phyloP scores from a whole-genome alignment of 2,888 invertebrate genomes.

The Subacronicta megacephala region DNA sequence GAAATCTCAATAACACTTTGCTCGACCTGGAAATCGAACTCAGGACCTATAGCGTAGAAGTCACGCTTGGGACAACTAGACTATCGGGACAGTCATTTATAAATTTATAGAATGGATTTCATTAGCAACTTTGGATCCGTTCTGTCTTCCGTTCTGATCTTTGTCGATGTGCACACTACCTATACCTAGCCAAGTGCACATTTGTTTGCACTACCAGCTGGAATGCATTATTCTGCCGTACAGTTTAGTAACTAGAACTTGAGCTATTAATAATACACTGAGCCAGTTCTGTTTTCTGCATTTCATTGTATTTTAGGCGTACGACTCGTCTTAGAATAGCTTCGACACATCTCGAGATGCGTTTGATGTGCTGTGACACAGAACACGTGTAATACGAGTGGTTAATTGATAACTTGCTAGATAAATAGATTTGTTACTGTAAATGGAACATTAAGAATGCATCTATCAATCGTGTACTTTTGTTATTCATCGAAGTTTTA shows the following conservation, averaged over 20 bases:
- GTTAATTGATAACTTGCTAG: conserved; percentile 19
- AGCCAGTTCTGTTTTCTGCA: conserved; percentile 61
- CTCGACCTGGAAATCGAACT: too few species aligned
- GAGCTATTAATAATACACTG: conserved; percentile 65
- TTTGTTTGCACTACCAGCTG: conserved; percentile 31
- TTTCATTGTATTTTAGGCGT: conserved; percentile 57
- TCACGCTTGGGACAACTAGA: too few species aligned
- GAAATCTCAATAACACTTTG: too few species aligned
- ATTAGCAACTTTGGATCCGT: too few species aligned
- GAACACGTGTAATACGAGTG: conserved; percentile 29
- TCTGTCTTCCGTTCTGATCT: too few species aligned
- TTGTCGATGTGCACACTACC: conserved; percentile 9
- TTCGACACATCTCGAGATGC: conserved; percentile 29
- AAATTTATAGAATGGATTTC: too few species aligned
- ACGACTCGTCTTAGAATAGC: conserved; percentile 40
- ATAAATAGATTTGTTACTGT: too few species aligned
- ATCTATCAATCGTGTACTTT: too few species aligned
- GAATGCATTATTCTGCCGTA: conserved; percentile 43
- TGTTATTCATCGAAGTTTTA: too few species aligned
- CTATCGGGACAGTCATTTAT: too few species aligned
- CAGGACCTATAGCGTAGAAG: too few species aligned
- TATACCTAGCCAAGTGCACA: conserved; percentile 11
- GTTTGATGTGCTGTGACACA: conserved; percentile 33
- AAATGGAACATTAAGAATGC: too few species aligned
- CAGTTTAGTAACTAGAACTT: conserved; percentile 64